Conservation (phyloP, 2,888 invertebrate species). For the Lasius platythorax region DNA sequence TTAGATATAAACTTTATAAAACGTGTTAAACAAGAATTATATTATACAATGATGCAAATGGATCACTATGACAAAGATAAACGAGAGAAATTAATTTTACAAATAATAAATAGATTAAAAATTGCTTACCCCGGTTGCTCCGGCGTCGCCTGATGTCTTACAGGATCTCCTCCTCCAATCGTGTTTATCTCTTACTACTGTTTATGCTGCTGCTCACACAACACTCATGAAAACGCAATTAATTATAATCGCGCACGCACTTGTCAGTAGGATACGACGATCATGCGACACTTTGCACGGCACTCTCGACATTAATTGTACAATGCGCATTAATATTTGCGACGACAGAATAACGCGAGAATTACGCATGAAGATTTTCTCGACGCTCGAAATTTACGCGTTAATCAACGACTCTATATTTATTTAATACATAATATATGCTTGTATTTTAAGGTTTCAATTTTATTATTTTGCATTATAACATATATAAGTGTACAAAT, state of each 20-base stretch:
- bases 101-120: neutral
- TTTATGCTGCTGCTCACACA: neutral
- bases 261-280: neutral
- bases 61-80: neutral
- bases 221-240: neutral
- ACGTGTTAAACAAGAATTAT: neutral
- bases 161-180: neutral
- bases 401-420: neutral
- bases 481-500: no score
- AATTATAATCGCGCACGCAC: neutral
- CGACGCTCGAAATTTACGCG: neutral
- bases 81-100: neutral
- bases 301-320: neutral
- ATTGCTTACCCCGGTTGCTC: neutral
- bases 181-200: neutral
- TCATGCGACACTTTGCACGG: neutral
- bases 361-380: neutral
- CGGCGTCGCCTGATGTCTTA: neutral
- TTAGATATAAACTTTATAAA: neutral
- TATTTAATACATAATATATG: neutral
- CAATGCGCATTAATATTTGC: slow-evolving; percentile 4
- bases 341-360: neutral
- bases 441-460: neutral
- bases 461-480: neutral
- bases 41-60: neutral